A percentile compares a stretch with the other conserved stretches of the same genome.
phyloP scores from a whole-genome alignment of 2,113 vertebrate species.

The Apteryx mantelli region DNA sequence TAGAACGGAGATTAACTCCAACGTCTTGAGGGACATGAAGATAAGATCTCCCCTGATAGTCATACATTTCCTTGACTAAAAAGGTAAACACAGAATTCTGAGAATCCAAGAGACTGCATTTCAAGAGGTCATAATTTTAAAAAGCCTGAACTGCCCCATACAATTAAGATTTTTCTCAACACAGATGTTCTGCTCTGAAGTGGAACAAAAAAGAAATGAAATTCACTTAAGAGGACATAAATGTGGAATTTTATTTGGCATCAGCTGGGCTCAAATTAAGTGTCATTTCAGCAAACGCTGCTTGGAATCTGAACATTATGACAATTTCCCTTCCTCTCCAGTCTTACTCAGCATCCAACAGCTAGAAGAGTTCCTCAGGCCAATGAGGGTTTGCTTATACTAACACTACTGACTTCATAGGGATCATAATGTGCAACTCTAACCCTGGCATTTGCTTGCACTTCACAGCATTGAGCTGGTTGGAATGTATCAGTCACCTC shows the following conservation, averaged over 20 bases:
- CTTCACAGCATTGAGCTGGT: not conserved
- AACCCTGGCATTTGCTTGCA: not conserved
- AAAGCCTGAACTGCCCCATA: not conserved
- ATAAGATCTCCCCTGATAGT: constrained; percentile 98
- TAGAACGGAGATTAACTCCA: constrained; percentile 92
- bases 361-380: not conserved
- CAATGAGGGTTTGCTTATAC: not conserved
- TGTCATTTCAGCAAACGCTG: not conserved
- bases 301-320: not conserved
- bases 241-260: not conserved
- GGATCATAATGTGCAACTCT: not conserved
- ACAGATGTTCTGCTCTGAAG: not conserved
- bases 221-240: not conserved
- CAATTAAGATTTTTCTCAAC: not conserved
- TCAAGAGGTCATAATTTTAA: not conserved
- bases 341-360: not conserved
- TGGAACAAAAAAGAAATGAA: not conserved
- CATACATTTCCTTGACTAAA: constrained; percentile 97
- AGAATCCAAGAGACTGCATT: not conserved
- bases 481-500: not conserved
- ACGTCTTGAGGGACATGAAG: constrained; percentile 97
- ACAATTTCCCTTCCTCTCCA: not conserved
- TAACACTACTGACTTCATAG: not conserved
- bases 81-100: constrained; percentile 14
- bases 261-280: not conserved